Percentiles rank a stretch among this genome's conserved stretches.
phyloP scores from a whole-genome alignment of 2,113 vertebrate species.

The Periophthalmodon schlosseri region DNA sequence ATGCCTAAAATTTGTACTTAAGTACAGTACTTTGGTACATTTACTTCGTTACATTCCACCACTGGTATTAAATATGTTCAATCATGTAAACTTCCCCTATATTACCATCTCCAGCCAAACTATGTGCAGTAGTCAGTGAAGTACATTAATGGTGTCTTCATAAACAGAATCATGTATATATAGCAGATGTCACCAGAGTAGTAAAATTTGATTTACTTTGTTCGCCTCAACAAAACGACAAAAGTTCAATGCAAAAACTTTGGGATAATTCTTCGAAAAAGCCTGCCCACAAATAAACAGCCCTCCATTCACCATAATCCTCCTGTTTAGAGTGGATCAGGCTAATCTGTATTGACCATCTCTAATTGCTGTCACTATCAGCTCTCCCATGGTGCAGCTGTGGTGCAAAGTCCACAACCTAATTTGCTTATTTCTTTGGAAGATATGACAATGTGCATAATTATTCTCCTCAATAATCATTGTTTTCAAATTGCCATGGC shows the following conservation, averaged over 20 bases:
- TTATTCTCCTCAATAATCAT: slow-evolving; percentile 13
- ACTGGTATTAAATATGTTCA: no score
- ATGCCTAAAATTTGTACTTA: no score
- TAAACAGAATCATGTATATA: no score
- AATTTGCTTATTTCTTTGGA: slow-evolving; percentile 10
- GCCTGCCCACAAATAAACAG: background rate
- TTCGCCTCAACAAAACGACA: background rate
- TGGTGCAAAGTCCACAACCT: slow-evolving; percentile 4
- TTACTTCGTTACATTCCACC: no score
- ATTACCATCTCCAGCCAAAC: background rate
- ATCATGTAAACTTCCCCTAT: background rate
- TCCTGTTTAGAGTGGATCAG: background rate
- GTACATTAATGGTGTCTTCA: no score
- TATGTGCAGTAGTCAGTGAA: no score
- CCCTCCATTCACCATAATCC: background rate
- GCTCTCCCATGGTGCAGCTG: background rate
- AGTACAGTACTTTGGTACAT: no score
- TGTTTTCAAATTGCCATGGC: slow-evolving; percentile 18
- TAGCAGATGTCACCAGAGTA: no score
- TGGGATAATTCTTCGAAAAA: background rate
- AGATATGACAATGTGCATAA: slow-evolving; percentile 19
- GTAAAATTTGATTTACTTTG: no score
- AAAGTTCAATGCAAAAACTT: background rate
- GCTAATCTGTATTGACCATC: slow-evolving; percentile 14
- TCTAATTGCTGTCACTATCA: slow-evolving; percentile 11